Base-by-base conservation (phyloP, 2,797 vertebrate species). In the Semotilus atromaculatus region DNA sequence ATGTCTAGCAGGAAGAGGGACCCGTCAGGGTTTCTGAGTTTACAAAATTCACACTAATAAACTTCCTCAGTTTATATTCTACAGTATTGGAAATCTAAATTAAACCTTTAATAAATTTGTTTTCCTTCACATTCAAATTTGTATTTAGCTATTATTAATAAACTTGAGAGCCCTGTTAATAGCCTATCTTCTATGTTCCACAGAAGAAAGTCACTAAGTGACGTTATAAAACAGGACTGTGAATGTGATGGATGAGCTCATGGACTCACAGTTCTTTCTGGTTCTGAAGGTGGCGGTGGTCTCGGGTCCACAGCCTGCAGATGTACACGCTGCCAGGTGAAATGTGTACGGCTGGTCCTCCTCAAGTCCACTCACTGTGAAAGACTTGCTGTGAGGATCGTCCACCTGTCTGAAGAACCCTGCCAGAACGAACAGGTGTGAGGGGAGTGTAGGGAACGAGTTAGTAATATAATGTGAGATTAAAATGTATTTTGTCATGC, bases 261-360 rank as follows among this genome's bases (percentile, higher is more conserved):
- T 36, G 29, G 19, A 74, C 93, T 92, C 88, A 94, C 93, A 77
- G 89, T 90, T 86, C 29, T 16, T 16, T 84, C 2, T 87, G 83
- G 92, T 92, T 23, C 64, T 88, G 87, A 91, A 10, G 26, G 72
- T 92, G 86, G 87, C 81, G 1, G 23, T 51, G 7, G 9, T n/a
- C 6, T 83, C 14, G 1, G 81, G 89, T 26, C 94, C 94, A 9
- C 93, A 90, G 9, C 96, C 96, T 4, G 58, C 93, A 0, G 87
- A 89, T 9, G 95, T 96, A 51, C 94, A 92, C 0, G 95, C 93
- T 7, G 93, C 92, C 88, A 97, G 91, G 0, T 26, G 85, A 23
- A 95, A 87, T 70, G 70, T 84, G 86, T 97, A 97, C 26, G 83
- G 83, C 8, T 90, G 92, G 43, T 90, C 89, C 3, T 94, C 91